Percentiles rank a stretch among this genome's conserved stretches.
These are phyloP conservation scores for Syrista parreyssii DNA, from an alignment of 2,888 invertebrate genomes.

Conservation along the genomic window DNA sequence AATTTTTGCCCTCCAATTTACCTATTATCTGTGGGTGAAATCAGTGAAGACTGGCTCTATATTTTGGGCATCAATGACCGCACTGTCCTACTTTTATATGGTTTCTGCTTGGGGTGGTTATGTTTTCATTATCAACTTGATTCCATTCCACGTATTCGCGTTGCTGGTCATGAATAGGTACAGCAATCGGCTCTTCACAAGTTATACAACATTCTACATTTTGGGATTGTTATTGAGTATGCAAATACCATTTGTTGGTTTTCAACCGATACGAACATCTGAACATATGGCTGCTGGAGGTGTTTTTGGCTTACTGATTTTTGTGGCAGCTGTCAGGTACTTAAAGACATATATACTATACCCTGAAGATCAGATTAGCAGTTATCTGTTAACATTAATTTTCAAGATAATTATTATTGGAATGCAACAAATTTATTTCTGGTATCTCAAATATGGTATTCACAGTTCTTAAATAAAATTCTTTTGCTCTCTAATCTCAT, in stretches of 20 bases:
- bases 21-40: conserved; percentile 98
- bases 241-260: conserved; percentile 97
- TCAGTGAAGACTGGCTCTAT: conserved; percentile 97
- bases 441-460: neutral
- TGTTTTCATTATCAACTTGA: conserved; percentile 99
- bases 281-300: conserved; percentile 99
- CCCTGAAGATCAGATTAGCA: neutral
- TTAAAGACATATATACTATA: neutral
- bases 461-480: neutral
- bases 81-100: conserved; percentile 99
- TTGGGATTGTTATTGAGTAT: conserved; percentile 95
- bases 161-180: conserved; percentile 95
- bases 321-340: conserved; percentile 82
- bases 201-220: conserved; percentile 97
- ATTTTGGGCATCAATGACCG: conserved; percentile 94
- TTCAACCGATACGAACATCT: conserved; percentile 98
- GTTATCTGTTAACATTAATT: neutral
- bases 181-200: conserved; percentile 91
- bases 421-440: neutral
- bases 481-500: neutral
- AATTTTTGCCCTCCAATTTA: conserved; percentile 98
- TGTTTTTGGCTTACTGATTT: conserved; percentile 94
- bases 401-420: neutral
- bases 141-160: conserved; percentile 97
- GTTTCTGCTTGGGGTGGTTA: conserved; percentile 99